Evolutionary conservation across 1,140 invertebrate species (phyloP).

Genomic region (Heliothis virescens): DNA sequence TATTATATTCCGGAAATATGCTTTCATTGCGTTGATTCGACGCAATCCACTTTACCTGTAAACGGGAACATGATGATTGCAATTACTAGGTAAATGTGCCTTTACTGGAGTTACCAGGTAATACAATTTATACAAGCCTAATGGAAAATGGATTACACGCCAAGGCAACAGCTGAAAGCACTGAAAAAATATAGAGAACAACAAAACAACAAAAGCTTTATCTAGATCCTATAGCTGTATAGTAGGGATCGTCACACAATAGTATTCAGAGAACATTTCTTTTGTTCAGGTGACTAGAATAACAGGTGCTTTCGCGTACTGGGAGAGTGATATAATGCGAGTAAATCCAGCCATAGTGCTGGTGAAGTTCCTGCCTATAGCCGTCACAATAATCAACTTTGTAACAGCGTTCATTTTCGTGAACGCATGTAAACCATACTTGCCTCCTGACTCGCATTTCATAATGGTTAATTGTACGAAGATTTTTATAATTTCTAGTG

Average conservation of each 20-base stretch:
- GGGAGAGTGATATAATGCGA: slow-evolving; percentile 78
- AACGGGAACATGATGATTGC: too few relatives aligned
- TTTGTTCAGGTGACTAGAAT: slow-evolving; percentile 73
- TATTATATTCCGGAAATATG: too few relatives aligned
- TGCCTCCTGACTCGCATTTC: slow-evolving; percentile 44
- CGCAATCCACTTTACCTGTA: too few relatives aligned
- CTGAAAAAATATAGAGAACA: slow-evolving; percentile 2
- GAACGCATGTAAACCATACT: slow-evolving; percentile 65
- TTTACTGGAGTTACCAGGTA: not conserved
- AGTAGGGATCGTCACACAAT: slow-evolving; percentile 13
- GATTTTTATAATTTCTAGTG: slow-evolving; percentile 56
- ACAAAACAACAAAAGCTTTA: slow-evolving; percentile 12
- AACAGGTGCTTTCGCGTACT: slow-evolving; percentile 72
- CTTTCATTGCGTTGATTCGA: too few relatives aligned
- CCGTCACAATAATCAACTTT: slow-evolving; percentile 71
- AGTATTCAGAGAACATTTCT: slow-evolving; percentile 27
- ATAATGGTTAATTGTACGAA: slow-evolving; percentile 69
- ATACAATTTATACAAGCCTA: not conserved
- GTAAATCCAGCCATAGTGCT: slow-evolving; percentile 70
- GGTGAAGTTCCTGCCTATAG: slow-evolving; percentile 75
- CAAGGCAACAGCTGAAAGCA: not conserved
- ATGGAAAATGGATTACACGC: not conserved
- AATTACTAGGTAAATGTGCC: too few relatives aligned
- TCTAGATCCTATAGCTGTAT: slow-evolving; percentile 9
- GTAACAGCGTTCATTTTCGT: slow-evolving; percentile 70